These are phyloP conservation scores for Pachliopta kotzebuea DNA, from an alignment of 2,888 invertebrate genomes.

Conservation along the genomic window DNA sequence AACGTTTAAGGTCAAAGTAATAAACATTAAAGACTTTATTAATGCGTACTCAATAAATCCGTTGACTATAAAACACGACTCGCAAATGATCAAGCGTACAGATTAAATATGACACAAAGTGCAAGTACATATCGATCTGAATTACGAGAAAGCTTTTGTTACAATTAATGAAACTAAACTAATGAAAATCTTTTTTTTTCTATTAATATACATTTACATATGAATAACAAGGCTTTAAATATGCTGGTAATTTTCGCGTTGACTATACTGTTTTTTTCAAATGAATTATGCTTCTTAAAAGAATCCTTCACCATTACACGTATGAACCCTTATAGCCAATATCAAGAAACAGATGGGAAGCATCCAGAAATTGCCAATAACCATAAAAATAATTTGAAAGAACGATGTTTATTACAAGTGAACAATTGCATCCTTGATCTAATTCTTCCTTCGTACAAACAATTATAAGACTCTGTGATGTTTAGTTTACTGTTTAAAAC, in stretches of 20 bases:
- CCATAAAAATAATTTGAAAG: constrained; percentile 52
- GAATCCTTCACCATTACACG: background rate
- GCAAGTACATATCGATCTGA: background rate
- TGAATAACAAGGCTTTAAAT: too few relatives aligned
- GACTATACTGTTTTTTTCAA: background rate
- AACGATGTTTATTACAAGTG: constrained; percentile 41
- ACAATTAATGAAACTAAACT: background rate
- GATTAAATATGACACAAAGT: background rate
- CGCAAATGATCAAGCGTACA: background rate
- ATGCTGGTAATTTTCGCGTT: background rate
- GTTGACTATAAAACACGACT: background rate
- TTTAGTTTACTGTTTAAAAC: constrained; percentile 20
- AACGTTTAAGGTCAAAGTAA: background rate
- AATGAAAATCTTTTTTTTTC: too few relatives aligned
- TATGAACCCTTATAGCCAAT: constrained; percentile 1
- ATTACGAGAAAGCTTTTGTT: background rate
- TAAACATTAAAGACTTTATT: constrained; percentile 2
- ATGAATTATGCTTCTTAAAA: background rate
- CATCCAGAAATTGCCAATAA: constrained; percentile 39
- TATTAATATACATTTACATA: too few relatives aligned
- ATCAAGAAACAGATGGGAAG: constrained; percentile 29
- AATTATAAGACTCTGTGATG: constrained; percentile 27
- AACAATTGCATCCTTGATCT: constrained; percentile 55
- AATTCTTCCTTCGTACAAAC: constrained; percentile 40
- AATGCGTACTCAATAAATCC: background rate